Evolutionary conservation across 2,888 invertebrate species (phyloP), one percentile per base, ranked within the genome.

Genomic region (Masnerella sp.): DNA sequence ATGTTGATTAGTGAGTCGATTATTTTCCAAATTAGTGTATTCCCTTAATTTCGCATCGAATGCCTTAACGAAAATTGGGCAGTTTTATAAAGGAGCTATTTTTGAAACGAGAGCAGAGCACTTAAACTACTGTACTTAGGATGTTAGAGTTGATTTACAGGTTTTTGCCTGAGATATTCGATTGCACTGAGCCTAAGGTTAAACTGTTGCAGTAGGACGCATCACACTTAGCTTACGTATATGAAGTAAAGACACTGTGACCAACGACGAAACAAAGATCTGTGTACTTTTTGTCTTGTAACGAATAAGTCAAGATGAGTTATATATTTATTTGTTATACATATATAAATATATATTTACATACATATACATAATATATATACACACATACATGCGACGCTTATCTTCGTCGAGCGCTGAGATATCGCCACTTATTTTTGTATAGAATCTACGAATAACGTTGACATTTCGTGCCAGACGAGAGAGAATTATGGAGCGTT

Each of bases 351-450:
- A n/a, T n/a, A n/a, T n/a, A n/a, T n/a, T n/a, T n/a, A n/a, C n/a
- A n/a, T n/a, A n/a, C n/a, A n/a, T n/a, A n/a, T n/a, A 12, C 15
- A 25, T 22, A 15, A 42, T 42, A 54, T 28, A 40, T 30, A 18
- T 4, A 43, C 17, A 36, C 22, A 51, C 14, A 32, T 40, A 47
- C 14, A 43, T 25, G 14, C 15, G 58, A 70, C 75, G 77, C 76
- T 74, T 70, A 68, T 73, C 75, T 78, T 77, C 74, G 68, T 76
- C 76, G 65, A 78, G 79, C 74, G 81, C 81, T 83, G 74, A 81
- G 79, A 82, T 83, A 79, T 80, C 81, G 80, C 80, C 80, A 83
- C 83, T 86, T 86, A 86, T 86, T 86, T 86, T 86, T 86, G 81
- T 86, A 86, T 82, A 86, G 83, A 85, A 56, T 84, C 82, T 85